Conservation (phyloP, 2,888 invertebrate species). For the Pyrrhia umbra region DNA sequence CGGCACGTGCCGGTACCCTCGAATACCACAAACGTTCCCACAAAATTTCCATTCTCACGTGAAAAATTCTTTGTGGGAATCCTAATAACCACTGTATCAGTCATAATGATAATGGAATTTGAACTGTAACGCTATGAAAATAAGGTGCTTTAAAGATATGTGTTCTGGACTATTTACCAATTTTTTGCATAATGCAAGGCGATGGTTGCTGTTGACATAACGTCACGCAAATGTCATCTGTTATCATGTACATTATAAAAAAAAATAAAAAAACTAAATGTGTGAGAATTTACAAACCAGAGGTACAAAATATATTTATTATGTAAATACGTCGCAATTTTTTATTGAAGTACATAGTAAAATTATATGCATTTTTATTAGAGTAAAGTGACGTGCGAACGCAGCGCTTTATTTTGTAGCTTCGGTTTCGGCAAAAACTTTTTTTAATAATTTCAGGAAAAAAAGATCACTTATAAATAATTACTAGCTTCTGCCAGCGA, state of each 20-base stretch:
- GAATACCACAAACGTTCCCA: constrained; percentile 66
- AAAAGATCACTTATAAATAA: too few relatives aligned
- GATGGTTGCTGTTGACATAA: constrained; percentile 12
- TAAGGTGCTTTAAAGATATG: not conserved
- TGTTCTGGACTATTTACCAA: constrained; percentile 9
- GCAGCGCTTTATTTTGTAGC: too few relatives aligned
- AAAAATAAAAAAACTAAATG: not conserved
- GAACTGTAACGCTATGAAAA: not conserved
- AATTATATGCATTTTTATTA: too few relatives aligned
- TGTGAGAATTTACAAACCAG: not conserved
- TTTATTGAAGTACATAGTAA: too few relatives aligned
- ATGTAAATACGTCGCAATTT: too few relatives aligned
- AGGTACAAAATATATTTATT: not conserved
- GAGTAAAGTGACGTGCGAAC: too few relatives aligned
- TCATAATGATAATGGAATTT: constrained; percentile 17
- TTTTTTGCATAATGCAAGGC: constrained; percentile 42
- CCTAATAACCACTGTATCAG: constrained; percentile 11
- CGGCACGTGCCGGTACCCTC: constrained; percentile 59
- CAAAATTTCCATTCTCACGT: constrained; percentile 71
- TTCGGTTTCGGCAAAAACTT: too few relatives aligned
- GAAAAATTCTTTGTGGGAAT: constrained; percentile 68
- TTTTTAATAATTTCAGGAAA: too few relatives aligned
- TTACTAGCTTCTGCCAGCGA: too few relatives aligned
- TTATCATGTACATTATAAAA: constrained; percentile 13
- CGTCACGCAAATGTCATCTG: constrained; percentile 15